Conservation (phyloP, 2,797 vertebrate species). For the Mycteria americana region DNA sequence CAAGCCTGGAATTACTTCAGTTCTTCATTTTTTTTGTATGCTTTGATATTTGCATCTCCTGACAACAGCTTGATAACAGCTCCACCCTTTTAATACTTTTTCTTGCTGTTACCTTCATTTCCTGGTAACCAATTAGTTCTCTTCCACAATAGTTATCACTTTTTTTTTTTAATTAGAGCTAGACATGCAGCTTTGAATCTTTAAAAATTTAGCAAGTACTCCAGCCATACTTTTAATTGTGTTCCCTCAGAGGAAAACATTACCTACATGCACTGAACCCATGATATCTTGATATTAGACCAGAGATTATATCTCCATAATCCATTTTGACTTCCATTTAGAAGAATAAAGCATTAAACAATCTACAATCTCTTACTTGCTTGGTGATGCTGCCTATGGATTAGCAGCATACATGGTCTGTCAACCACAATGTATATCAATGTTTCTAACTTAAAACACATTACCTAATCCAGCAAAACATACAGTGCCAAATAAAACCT, state of each 20-base stretch:
- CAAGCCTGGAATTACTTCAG: neutral
- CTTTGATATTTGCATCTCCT: neutral
- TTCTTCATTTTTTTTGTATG: neutral
- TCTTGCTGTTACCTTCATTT: neutral
- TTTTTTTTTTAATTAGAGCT: neutral
- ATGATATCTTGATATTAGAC: neutral
- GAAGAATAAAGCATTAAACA: neutral
- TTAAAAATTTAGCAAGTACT: neutral
- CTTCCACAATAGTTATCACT: neutral
- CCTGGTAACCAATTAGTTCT: neutral
- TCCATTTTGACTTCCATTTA: neutral
- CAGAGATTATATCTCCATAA: neutral
- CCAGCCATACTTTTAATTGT: neutral
- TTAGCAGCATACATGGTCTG: neutral
- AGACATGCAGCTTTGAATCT: neutral
- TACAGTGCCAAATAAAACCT: neutral
- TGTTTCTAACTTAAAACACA: neutral
- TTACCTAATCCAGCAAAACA: neutral
- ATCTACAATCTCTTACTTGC: too few species aligned
- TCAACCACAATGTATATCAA: fast-evolving
- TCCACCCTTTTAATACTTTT: neutral
- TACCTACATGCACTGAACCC: too few species aligned
- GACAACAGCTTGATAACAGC: neutral
- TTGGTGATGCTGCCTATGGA: neutral
- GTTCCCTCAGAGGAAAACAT: neutral